Base-by-base conservation (phyloP, 2,888 invertebrate genomes). In the Myopa tessellatipennis region DNA sequence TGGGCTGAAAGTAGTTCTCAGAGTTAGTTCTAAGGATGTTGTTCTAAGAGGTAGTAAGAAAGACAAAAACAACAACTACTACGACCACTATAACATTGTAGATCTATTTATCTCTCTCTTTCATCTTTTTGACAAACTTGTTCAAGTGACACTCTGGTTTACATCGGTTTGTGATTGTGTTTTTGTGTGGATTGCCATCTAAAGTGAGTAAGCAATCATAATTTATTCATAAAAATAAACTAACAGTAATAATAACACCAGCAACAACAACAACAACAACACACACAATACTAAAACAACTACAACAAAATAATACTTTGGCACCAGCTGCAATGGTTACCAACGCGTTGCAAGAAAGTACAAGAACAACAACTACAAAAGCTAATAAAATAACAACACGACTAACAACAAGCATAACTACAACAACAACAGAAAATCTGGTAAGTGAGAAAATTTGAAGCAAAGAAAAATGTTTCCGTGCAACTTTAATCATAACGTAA, bases 401-500 rank as follows among this genome's bases (percentile, higher is more conserved):
- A 26, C 26, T 26, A 26, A 26, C 26, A 26, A 26, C 26, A 26
- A 26, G 2, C 26, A 26, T 26, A 60, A 40, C 26, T 60, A 18
- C 40, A 61, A 36, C 40, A 72, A 36, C 4, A 34, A 69, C 26
- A 26, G 26, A 26, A 40, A 45, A 45, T 7, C 58, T 40, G 45
- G 72, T 72, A 60, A 60, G 72, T 60, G 60, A 72, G 58, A 61
- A 72, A 60, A 58, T 34, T 36, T 38, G 38, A 2, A 58, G n/a
- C 1, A 58, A n/a, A 12, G 14, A 58, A 72, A 73, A 26, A 26
- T 1, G 26, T 12, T 73, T 73, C 34, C 34, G 40, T 63, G 45
- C 63, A 72, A 61, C 18, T 73, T 73, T 63, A 73, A 73, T 73
- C 73, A 73, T 63, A 63, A 73, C 50, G 73, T 73, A 61, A 73